Evolutionary conservation across 2,888 invertebrate species (phyloP), one percentile per base, ranked within the genome.

Genomic region (Lottia scabra): DNA sequence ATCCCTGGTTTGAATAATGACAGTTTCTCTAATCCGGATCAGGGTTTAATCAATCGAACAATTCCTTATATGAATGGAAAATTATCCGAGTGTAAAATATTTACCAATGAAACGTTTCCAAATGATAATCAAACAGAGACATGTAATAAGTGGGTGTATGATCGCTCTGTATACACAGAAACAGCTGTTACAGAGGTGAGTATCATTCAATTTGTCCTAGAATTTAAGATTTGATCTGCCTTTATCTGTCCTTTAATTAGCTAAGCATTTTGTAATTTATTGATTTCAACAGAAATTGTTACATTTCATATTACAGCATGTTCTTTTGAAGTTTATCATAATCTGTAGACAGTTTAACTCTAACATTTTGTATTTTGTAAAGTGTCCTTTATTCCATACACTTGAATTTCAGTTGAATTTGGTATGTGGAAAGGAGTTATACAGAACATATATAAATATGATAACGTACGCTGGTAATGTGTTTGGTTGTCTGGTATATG

Each of bases 81-180:
- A 56, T 23, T 56, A 3, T 56, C 56, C 10, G 5, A 56, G 10
- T 56, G 56, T 13, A 23, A 23, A 23, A 4, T 56, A 56, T 56
- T 23, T 56, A 13, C 19, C 56, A 56, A 56, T 56, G 12, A 10
- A 56, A 56, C 56, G 23, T 13, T 10, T 8, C 23, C 19, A 12
- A 12, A 56, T 8, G 66, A 69, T 62, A 68, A 70, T 48, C 71
- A 73, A 6, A 65, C 46, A 16, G 15, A 38, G 3, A 71, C 70
- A 15, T 81, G 81, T 63, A 67, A 74, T 27, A n/a, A 64, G 43
- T 81, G 79, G 80, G 80, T 81, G 16, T 83, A 79, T 63, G 81
- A 81, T 43, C 67, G 63, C 12, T 78, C 78, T 10, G 71, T 78
- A 26, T 79, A 81, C 71, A 62, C 75, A 43, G 74, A 74, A 27